Percentiles rank a stretch among this genome's conserved stretches.
phyloP scores from a whole-genome alignment of 2,797 vertebrate species.

The Lates japonicus region DNA sequence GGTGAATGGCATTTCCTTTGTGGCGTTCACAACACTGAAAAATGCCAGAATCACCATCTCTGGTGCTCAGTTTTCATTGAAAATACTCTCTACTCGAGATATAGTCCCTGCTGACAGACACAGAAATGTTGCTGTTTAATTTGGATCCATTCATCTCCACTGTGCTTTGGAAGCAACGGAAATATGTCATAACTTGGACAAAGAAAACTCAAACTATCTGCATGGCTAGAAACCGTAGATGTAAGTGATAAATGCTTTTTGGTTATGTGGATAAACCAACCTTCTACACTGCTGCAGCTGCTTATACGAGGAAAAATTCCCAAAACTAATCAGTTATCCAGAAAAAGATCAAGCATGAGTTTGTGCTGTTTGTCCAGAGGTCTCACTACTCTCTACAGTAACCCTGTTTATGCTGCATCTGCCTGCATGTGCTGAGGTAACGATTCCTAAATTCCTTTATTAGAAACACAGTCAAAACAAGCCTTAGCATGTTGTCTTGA shows the following conservation, averaged over 20 bases:
- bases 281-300: not conserved
- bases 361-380: not conserved
- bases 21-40: not conserved
- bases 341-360: not conserved
- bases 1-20: not conserved
- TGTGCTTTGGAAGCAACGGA: not conserved
- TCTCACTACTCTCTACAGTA: not conserved
- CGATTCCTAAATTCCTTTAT: not conserved
- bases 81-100: not conserved
- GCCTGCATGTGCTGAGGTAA: not conserved
- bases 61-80: not conserved
- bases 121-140: not conserved
- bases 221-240: not conserved
- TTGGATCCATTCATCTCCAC: not conserved
- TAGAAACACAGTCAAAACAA: constrained; percentile 13
- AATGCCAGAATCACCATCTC: not conserved
- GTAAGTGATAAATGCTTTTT: not conserved
- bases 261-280: not conserved
- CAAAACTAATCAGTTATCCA: not conserved
- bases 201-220: not conserved
- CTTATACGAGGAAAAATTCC: not conserved
- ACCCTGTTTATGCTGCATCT: not conserved
- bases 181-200: not conserved
- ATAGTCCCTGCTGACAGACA: not conserved
- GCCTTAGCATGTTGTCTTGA: not conserved